These are phyloP conservation scores for Caenorhabditis zanzibari DNA, from an alignment of 2,888 invertebrate genomes.

Conservation along the genomic window DNA sequence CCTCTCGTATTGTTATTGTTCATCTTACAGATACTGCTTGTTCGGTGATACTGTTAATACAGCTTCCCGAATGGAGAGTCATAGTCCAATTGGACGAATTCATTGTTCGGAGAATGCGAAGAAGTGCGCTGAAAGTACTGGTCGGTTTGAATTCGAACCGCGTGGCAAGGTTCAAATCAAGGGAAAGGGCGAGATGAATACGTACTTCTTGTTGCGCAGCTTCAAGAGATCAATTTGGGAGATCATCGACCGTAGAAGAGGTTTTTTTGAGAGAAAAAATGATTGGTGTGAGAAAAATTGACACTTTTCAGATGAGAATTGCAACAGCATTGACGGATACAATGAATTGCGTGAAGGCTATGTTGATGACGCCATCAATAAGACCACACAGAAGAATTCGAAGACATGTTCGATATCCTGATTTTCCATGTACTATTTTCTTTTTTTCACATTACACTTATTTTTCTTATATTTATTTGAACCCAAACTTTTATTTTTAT, in stretches of 20 bases:
- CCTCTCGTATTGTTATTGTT: constrained; percentile 5
- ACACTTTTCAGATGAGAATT: constrained; percentile 76
- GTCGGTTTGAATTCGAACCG: constrained; percentile 78
- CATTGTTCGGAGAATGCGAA: constrained; percentile 77
- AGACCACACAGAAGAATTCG: constrained; percentile 64
- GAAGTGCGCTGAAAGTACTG: constrained; percentile 75
- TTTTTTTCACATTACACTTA: background rate
- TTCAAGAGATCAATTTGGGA: constrained; percentile 82
- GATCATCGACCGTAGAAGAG: constrained; percentile 76
- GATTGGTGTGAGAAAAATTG: constrained; percentile 25
- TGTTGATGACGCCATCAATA: constrained; percentile 64
- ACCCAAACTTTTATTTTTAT: background rate
- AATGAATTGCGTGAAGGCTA: constrained; percentile 74
- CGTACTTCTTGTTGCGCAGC: constrained; percentile 77
- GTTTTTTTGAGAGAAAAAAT: constrained; percentile 52
- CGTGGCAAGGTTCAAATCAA: constrained; percentile 79
- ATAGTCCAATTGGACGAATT: constrained; percentile 76
- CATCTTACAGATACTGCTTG: constrained; percentile 75
- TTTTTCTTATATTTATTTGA: background rate
- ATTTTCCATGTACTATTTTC: background rate
- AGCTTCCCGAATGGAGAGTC: constrained; percentile 78
- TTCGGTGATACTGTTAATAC: constrained; percentile 81
- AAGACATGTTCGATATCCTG: constrained; percentile 66
- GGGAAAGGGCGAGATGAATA: constrained; percentile 81
- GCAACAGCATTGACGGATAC: constrained; percentile 81